Evolutionary conservation across 2,888 invertebrate genomes (phyloP), one percentile per base, ranked within the genome.

Genomic region (Pollenia angustigena): DNA sequence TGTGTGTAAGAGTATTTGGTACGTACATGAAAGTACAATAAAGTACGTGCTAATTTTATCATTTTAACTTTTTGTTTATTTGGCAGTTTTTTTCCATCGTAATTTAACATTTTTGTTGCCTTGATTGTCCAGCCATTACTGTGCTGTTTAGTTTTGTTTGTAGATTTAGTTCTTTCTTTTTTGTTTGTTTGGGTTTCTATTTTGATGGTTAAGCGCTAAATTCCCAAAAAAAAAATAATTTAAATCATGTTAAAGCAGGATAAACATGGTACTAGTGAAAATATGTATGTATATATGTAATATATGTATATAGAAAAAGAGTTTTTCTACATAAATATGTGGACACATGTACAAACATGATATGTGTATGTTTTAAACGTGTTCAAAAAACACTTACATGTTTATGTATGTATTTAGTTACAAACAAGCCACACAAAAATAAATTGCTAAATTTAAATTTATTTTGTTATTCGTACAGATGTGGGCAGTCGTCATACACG

Each of bases 41-140:
- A 66, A 81, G 71, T 79, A 82, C 83, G 80, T 85, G 87, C 82
- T 85, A 87, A 87, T 87, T 87, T 87, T 76, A 87, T 78, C 76
- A 87, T 87, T 83, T 87, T 32, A 76, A 50, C 52, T 78, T 87
- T 87, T 81, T 81, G 83, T 87, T 84, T 83, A 78, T 74, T 83
- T 81, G 72, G 81, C 86, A 83, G 42, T 76, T 87, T 83, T 71
- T 64, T 48, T n/a, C 11, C 12, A 9, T 9, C 48, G 1, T 23
- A 56, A 10, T 54, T 71, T 44, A 40, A 7, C 10, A 23, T 44
- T 50, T 74, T 50, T 71, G 32, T 50, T 76, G 62, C 16, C 3
- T 16, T 54, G 32, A n/a, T 56, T 40, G n/a, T 68, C 32, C 74
- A n/a, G 11, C 58, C 80, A 42, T 50, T 68, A 44, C 44, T 52